Evolutionary conservation across 2,888 invertebrate species (phyloP).

Genomic region (Odontocolon sp.): DNA sequence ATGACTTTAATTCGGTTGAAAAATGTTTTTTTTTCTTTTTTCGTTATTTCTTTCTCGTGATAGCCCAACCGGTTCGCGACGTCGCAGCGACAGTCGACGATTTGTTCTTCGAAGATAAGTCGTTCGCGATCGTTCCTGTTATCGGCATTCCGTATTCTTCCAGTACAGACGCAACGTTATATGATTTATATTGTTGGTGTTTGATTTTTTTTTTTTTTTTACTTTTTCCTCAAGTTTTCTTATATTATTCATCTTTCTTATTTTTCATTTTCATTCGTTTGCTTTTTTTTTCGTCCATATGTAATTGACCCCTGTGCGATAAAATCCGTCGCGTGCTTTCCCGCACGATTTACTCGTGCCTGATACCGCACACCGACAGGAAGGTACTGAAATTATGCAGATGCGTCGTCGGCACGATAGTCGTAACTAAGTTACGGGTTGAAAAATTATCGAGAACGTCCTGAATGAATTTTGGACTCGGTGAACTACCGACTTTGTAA

Average conservation of each 20-base stretch:
- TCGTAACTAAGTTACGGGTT: slow-evolving; percentile 84
- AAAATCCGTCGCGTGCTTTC: slow-evolving; percentile 3
- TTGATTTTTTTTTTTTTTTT: slow-evolving; percentile 14
- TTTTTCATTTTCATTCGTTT: background rate
- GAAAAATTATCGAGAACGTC: slow-evolving; percentile 76
- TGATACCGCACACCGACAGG: slow-evolving; percentile 91
- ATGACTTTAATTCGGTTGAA: background rate
- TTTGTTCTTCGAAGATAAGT: background rate
- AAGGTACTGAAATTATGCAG: slow-evolving; percentile 91
- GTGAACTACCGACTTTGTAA: slow-evolving; percentile 86
- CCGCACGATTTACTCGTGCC: slow-evolving; percentile 81
- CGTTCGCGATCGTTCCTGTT: slow-evolving; percentile 17
- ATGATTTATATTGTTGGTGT: slow-evolving; percentile 18
- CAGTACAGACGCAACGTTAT: slow-evolving; percentile 21
- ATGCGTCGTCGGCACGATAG: slow-evolving; percentile 90
- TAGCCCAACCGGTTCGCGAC: background rate
- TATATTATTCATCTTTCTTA: background rate
- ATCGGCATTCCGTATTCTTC: slow-evolving; percentile 11
- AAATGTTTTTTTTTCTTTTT: slow-evolving; percentile 5
- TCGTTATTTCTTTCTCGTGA: background rate
- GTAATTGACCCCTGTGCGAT: slow-evolving; percentile 54
- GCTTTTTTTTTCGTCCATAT: slow-evolving; percentile 27
- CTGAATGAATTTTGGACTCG: slow-evolving; percentile 80
- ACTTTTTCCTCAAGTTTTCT: slow-evolving; percentile 7
- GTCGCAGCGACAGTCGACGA: background rate